Evolutionary conservation across 2,888 invertebrate species (phyloP).

Genomic region (Sisyra nigra): DNA sequence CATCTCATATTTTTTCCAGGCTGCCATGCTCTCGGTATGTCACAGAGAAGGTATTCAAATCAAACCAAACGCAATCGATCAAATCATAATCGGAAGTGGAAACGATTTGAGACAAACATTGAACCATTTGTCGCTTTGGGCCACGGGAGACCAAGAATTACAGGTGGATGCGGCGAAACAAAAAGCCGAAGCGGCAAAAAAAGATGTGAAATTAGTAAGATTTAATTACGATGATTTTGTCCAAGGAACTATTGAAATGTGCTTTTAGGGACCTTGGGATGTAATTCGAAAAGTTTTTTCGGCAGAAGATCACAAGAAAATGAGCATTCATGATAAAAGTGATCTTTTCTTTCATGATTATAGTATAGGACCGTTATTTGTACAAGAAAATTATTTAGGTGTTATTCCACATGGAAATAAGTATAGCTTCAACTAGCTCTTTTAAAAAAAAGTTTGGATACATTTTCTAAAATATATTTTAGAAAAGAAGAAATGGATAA

Average conservation of each 20-base stretch:
- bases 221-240: background rate
- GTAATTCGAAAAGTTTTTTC: conserved; percentile 80
- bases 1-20: conserved; percentile 35
- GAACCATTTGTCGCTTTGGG: conserved; percentile 75
- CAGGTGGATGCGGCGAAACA: conserved; percentile 34
- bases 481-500: conserved; percentile 46
- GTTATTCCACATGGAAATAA: conserved; percentile 61
- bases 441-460: background rate
- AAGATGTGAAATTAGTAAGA: conserved; percentile 66
- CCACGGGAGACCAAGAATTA: conserved; percentile 34
- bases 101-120: conserved; percentile 90
- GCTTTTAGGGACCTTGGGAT: conserved; percentile 76
- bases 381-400: conserved; percentile 89
- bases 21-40: conserved; percentile 81
- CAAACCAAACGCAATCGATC: conserved; percentile 54
- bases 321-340: conserved; percentile 66
- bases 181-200: conserved; percentile 46
- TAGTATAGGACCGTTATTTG: conserved; percentile 87
- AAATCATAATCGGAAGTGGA: conserved; percentile 74
- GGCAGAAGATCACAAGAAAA: conserved; percentile 55
- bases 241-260: conserved; percentile 1
- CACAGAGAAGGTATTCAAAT: conserved; percentile 80
- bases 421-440: no score
- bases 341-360: conserved; percentile 96
- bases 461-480: conserved; percentile 8